phyloP scores from a whole-genome alignment of 2,113 vertebrate species.

The Melanerpes formicivorus region DNA sequence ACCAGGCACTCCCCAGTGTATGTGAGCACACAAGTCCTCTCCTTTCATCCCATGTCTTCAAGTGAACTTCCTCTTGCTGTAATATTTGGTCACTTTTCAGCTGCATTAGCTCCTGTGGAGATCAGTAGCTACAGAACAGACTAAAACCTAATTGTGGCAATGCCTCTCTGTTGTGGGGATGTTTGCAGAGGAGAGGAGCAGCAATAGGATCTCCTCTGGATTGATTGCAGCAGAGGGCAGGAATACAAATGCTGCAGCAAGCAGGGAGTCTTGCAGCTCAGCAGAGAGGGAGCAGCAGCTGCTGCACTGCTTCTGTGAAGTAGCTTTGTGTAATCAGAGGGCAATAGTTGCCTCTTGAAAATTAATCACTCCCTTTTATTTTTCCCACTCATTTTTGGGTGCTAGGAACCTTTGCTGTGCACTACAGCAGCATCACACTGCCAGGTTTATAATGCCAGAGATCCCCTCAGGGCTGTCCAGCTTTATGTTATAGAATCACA shows the following conservation, averaged over 20 bases:
- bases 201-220: neutral
- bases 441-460: neutral
- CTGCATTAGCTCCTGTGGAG: neutral
- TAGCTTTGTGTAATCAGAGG: neutral
- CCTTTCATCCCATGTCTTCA: neutral
- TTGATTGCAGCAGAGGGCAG: neutral
- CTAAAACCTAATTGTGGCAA: neutral
- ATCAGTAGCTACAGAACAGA: neutral
- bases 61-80: neutral
- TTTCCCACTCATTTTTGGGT: neutral
- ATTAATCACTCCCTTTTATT: neutral
- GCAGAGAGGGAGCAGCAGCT: accelerated
- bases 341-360: neutral
- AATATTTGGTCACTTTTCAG: neutral
- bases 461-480: neutral
- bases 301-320: neutral
- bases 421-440: neutral
- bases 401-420: neutral
- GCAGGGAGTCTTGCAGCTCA: neutral
- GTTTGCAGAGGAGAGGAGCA: neutral
- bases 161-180: neutral
- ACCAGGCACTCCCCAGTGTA: accelerated
- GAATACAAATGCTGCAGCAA: neutral
- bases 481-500: neutral
- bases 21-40: neutral